Conservation (phyloP, 2,113 vertebrate species). For the Tachysurus vachellii region DNA sequence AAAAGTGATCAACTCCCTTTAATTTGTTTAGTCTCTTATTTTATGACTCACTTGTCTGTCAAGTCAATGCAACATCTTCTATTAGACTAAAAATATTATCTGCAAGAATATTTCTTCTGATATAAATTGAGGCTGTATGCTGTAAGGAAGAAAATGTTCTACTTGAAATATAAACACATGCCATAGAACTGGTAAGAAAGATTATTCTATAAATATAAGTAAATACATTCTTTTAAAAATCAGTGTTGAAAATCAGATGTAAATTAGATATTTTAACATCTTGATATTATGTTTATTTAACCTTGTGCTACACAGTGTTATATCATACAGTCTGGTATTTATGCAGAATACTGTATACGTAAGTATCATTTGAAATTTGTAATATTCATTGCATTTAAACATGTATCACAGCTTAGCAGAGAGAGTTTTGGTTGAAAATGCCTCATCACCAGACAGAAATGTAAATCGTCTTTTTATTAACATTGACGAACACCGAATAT, state of each 20-base stretch:
- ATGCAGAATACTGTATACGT: not conserved
- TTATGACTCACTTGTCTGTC: not conserved
- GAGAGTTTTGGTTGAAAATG: constrained; percentile 4
- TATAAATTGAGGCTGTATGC: not conserved
- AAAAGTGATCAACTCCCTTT: not conserved
- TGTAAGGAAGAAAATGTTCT: not conserved
- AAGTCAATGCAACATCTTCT: not conserved
- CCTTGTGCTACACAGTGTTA: not conserved
- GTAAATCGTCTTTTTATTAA: not conserved
- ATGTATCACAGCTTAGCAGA: not conserved
- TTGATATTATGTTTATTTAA: not conserved
- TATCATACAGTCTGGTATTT: not conserved
- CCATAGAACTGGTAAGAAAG: not conserved
- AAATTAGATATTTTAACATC: not conserved
- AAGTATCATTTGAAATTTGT: not conserved
- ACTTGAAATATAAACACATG: not conserved
- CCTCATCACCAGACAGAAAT: not conserved
- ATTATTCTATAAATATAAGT: not conserved
- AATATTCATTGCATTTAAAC: not conserved
- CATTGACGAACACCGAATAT: not conserved
- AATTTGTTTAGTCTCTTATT: not conserved
- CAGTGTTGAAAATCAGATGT: not conserved
- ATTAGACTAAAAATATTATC: not conserved
- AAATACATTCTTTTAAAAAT: not conserved
- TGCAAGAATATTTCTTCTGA: not conserved